Percentiles rank a stretch among this genome's conserved stretches.
Evolutionary conservation across 2,888 invertebrate species (phyloP).

Genomic region (Standfussiana lucernea): DNA sequence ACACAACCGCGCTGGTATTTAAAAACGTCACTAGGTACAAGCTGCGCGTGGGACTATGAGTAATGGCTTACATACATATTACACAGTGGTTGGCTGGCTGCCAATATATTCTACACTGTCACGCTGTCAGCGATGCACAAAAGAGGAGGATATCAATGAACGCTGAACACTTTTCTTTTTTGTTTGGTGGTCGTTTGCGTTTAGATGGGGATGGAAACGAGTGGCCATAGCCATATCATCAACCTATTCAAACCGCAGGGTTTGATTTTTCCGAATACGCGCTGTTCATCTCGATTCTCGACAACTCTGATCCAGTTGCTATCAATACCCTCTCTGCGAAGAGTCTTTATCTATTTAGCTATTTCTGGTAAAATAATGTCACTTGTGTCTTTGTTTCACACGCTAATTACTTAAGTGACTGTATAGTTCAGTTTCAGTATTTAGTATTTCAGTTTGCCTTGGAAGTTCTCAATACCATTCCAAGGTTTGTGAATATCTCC

Average conservation of each 20-base stretch:
- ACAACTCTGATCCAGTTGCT: not conserved
- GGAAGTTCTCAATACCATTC: not conserved
- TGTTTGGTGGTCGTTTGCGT: not conserved
- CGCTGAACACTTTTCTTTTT: constrained; percentile 8
- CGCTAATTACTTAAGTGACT: not conserved
- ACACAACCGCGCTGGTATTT: constrained; percentile 25
- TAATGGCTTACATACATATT: constrained; percentile 54
- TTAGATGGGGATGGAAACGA: not conserved
- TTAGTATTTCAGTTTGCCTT: not conserved
- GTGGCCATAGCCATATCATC: no score
- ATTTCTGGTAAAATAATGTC: not conserved
- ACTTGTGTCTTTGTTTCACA: not conserved
- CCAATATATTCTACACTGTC: constrained; percentile 58
- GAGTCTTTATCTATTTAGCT: not conserved
- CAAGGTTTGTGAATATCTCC: not conserved
- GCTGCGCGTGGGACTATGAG: constrained; percentile 43
- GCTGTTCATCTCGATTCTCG: not conserved
- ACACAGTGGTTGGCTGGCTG: constrained; percentile 50
- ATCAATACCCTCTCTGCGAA: not conserved
- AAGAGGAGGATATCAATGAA: constrained; percentile 50
- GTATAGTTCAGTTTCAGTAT: not conserved
- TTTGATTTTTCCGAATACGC: not conserved
- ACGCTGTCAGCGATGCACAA: constrained; percentile 43
- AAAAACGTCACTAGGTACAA: constrained; percentile 46
- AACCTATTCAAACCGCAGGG: no score